phyloP scores from a whole-genome alignment of 2,888 invertebrate genomes.

The Scaptomyza flava region DNA sequence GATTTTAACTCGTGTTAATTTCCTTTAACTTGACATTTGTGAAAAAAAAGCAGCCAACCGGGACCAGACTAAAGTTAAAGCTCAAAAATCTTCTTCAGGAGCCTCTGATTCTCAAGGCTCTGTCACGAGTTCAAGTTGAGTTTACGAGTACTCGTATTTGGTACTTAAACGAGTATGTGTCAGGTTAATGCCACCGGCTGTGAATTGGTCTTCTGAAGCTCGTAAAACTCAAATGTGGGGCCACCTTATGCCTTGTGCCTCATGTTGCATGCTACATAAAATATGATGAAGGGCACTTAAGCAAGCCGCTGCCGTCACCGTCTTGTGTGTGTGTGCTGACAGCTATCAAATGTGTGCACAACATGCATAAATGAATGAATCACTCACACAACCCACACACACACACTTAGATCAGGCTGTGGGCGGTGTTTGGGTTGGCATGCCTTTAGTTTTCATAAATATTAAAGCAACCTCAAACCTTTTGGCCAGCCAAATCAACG shows the following conservation, averaged over 20 bases:
- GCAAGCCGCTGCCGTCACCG: constrained; percentile 35
- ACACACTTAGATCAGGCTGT: background rate
- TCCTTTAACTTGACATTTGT: constrained; percentile 59
- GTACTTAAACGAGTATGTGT: constrained; percentile 29
- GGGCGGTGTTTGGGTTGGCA: constrained; percentile 8
- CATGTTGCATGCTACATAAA: constrained; percentile 66
- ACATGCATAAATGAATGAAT: constrained; percentile 74
- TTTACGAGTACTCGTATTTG: constrained; percentile 46
- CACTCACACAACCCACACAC: constrained; percentile 11
- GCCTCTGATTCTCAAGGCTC: constrained; percentile 15
- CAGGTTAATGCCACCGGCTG: constrained; percentile 59
- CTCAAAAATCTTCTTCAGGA: background rate
- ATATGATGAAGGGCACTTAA: constrained; percentile 75
- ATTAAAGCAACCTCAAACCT: constrained; percentile 60
- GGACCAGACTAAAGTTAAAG: constrained; percentile 15
- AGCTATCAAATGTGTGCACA: constrained; percentile 74
- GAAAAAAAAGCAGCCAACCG: constrained; percentile 33
- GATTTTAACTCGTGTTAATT: constrained; percentile 74
- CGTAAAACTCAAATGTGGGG: constrained; percentile 52
- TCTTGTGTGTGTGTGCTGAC: constrained; percentile 52
- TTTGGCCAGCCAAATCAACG: constrained; percentile 46
- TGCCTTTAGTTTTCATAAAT: constrained; percentile 66
- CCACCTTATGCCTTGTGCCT: constrained; percentile 11
- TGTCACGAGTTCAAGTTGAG: constrained; percentile 49
- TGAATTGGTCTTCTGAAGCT: constrained; percentile 66